phyloP scores from a whole-genome alignment of 2,888 invertebrate species.

The Hetaerina titia region DNA sequence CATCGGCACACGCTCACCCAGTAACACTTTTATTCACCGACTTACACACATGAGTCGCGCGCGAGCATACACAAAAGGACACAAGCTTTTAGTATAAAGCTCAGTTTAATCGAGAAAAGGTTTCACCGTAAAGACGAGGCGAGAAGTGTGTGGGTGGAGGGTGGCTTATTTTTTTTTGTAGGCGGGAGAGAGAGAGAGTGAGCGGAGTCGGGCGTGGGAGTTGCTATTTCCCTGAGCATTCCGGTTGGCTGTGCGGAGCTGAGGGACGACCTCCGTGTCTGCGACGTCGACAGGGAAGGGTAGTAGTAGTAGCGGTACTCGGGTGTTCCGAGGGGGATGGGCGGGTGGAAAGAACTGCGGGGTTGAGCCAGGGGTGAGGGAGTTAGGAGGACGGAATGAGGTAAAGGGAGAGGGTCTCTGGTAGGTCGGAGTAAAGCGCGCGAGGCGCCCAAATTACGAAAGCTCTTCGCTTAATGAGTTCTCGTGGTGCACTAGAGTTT shows the following conservation, averaged over 20 bases:
- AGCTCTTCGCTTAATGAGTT: constrained; percentile 67
- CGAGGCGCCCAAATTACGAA: constrained; percentile 65
- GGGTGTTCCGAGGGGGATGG: neutral
- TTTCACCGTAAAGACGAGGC: constrained; percentile 55
- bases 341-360: neutral
- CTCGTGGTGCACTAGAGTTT: constrained; percentile 66
- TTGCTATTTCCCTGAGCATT: neutral
- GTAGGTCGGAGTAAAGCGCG: constrained; percentile 51
- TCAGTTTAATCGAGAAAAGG: constrained; percentile 64
- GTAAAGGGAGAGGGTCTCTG: constrained; percentile 36
- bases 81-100: constrained; percentile 60
- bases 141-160: constrained; percentile 23
- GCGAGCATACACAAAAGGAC: constrained; percentile 21
- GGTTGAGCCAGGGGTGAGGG: neutral
- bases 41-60: constrained; percentile 7
- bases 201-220: neutral
- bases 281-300: neutral
- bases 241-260: neutral
- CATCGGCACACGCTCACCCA: neutral
- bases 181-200: neutral
- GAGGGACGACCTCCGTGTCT: neutral
- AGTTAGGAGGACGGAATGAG: neutral
- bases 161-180: constrained; percentile 14
- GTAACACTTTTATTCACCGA: neutral
- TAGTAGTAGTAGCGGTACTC: neutral